phyloP scores from a whole-genome alignment of 2,113 vertebrate species.

The Bagarius yarrelli region DNA sequence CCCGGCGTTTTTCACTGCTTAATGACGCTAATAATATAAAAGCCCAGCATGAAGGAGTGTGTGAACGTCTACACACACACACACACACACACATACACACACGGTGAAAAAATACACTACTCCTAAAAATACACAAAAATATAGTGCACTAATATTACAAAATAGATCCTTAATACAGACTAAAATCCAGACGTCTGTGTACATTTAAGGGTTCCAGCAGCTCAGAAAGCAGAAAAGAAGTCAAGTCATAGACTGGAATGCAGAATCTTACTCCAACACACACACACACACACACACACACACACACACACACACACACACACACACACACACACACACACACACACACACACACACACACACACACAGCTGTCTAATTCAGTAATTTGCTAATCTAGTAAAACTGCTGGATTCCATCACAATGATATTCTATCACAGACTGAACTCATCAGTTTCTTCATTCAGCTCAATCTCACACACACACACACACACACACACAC shows the following conservation, averaged over 20 bases:
- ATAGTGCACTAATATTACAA: constrained; percentile 42
- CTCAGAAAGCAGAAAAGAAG: constrained; percentile 31
- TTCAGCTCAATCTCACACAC: background rate
- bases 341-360: too few relatives aligned
- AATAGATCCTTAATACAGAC: constrained; percentile 29
- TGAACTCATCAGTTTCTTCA: background rate
- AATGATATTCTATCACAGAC: constrained; percentile 14
- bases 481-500: too few relatives aligned
- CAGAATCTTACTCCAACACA: constrained; percentile 11
- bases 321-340: too few relatives aligned
- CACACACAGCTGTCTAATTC: background rate
- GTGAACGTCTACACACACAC: background rate
- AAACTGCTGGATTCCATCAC: background rate
- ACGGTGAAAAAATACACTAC: constrained; percentile 25
- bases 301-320: too few relatives aligned
- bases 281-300: too few relatives aligned
- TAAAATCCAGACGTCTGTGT: constrained; percentile 31
- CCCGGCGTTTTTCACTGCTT: background rate
- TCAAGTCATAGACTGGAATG: constrained; percentile 31
- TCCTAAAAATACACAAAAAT: constrained; percentile 37
- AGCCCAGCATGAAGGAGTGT: constrained; percentile 29
- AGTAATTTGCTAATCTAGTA: too few relatives aligned
- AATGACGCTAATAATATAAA: constrained; percentile 12
- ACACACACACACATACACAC: constrained; percentile 8
- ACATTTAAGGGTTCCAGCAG: constrained; percentile 10